Evolutionary conservation across 2,888 invertebrate genomes (phyloP).

Genomic region (Oscheius myriophilus): DNA sequence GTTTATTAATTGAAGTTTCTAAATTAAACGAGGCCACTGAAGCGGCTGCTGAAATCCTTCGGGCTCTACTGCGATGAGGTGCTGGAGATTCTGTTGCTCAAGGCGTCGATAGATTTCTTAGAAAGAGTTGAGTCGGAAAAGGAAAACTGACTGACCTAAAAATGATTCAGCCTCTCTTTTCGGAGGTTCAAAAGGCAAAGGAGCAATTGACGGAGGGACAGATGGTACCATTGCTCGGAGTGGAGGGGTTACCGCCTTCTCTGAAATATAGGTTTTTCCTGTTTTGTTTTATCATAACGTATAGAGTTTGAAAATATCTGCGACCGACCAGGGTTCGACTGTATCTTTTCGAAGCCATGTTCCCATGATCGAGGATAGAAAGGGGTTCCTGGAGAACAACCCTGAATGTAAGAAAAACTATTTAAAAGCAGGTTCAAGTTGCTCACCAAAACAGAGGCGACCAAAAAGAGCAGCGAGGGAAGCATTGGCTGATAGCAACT

Average conservation of each 20-base stretch:
- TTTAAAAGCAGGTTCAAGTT: too few species aligned
- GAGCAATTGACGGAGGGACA: too few species aligned
- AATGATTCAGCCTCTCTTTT: constrained; percentile 6
- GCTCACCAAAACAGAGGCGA: neutral
- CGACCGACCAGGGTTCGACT: too few species aligned
- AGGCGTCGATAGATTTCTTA: constrained; percentile 23
- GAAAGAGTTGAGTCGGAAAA: neutral
- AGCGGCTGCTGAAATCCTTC: neutral
- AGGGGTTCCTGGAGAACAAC: constrained; percentile 16
- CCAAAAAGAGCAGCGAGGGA: neutral
- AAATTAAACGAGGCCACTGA: too few species aligned
- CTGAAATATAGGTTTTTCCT: neutral
- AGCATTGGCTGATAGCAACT: constrained; percentile 2
- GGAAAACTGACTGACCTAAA: neutral
- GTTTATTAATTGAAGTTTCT: too few species aligned
- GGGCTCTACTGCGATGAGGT: constrained; percentile 21
- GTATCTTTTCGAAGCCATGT: too few species aligned
- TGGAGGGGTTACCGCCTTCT: neutral
- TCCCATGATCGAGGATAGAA: neutral
- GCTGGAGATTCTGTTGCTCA: constrained; percentile 21
- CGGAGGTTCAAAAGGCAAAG: neutral
- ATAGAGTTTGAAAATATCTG: too few species aligned
- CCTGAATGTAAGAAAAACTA: too few species aligned
- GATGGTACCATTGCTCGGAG: neutral
- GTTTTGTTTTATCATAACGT: neutral